These are phyloP conservation scores for Linnaemya tessellans DNA, from an alignment of 2,888 invertebrate genomes.

Conservation along the genomic window DNA sequence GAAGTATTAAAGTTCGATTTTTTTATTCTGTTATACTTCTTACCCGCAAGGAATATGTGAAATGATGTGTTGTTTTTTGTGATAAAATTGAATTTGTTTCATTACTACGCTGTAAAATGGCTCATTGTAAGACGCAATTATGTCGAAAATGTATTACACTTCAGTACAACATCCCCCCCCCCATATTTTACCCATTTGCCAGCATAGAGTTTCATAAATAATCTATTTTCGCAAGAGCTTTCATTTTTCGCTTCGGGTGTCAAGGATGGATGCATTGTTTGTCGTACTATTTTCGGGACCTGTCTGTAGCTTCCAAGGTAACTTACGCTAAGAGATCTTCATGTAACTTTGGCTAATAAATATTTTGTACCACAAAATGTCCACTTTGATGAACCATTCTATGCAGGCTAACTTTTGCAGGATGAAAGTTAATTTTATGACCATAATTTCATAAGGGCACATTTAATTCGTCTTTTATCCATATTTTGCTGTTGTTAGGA, in stretches of 20 bases:
- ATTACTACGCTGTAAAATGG: too few relatives aligned
- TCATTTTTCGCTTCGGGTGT: neutral
- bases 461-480: neutral
- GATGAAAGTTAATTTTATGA: neutral
- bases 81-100: too few relatives aligned
- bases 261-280: slow-evolving; percentile 9
- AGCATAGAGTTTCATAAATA: neutral
- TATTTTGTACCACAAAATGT: neutral
- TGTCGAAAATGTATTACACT: too few relatives aligned
- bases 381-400: too few relatives aligned
- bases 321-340: neutral
- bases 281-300: neutral
- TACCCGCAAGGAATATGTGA: too few relatives aligned
- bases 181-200: too few relatives aligned
- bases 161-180: too few relatives aligned
- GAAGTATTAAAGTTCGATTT: too few relatives aligned
- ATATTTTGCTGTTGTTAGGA: neutral
- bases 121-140: too few relatives aligned
- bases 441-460: slow-evolving; percentile 1
- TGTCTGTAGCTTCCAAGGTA: neutral
- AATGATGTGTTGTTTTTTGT: too few relatives aligned
- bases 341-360: neutral
- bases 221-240: neutral
- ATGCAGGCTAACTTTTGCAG: neutral
- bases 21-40: too few relatives aligned